Evolutionary conservation across 2,113 vertebrate genomes (phyloP).

Genomic region (Uria aalge): DNA sequence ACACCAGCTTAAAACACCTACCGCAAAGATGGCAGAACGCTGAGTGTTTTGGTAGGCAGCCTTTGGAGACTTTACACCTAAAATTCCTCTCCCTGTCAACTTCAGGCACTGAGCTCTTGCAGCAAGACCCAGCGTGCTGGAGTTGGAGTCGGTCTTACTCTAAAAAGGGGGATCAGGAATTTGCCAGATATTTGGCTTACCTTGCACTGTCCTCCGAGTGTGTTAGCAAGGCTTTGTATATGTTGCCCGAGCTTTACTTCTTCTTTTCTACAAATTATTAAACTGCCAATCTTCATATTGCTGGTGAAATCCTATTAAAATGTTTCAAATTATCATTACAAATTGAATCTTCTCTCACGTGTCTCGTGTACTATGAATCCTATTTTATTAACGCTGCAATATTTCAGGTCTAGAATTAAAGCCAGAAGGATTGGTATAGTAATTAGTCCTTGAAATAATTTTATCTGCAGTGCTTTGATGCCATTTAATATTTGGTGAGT

Average conservation of each 20-base stretch:
- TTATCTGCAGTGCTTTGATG: slow-evolving; percentile 20
- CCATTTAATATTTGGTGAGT: background rate
- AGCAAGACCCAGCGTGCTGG: background rate
- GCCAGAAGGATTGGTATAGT: slow-evolving; percentile 15
- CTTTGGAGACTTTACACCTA: background rate
- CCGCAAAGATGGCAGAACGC: background rate
- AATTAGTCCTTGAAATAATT: slow-evolving; percentile 48
- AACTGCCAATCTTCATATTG: slow-evolving; percentile 29
- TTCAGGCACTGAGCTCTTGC: background rate
- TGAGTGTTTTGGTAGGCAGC: background rate
- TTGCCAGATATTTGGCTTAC: background rate
- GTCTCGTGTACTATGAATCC: slow-evolving; percentile 2
- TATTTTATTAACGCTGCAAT: background rate
- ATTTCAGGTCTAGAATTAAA: slow-evolving; percentile 42
- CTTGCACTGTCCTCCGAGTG: background rate
- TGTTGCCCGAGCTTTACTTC: background rate
- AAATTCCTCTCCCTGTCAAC: background rate
- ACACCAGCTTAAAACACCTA: background rate
- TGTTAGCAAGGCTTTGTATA: background rate
- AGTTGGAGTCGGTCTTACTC: background rate
- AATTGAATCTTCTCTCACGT: slow-evolving; percentile 13
- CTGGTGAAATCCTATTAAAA: slow-evolving; percentile 35
- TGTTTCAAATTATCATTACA: slow-evolving; percentile 31
- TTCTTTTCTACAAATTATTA: background rate
- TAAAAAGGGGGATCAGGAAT: background rate